Base-by-base conservation (phyloP, 1,140 invertebrate genomes). In the Drosophila simulans region DNA sequence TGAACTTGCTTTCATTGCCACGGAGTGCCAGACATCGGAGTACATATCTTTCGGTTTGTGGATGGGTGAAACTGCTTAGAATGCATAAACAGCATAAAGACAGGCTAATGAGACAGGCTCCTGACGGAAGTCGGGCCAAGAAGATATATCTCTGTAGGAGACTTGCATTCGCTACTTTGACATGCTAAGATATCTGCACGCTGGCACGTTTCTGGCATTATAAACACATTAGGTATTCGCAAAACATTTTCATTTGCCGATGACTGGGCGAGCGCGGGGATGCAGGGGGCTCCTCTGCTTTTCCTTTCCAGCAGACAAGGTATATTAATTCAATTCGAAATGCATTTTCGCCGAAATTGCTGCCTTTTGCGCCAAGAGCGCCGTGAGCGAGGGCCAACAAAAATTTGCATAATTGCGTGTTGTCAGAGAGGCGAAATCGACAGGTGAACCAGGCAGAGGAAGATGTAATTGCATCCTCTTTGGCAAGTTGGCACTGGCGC, bases 321-420 rank as follows among this genome's bases (percentile, higher is more conserved):
- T 54, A 75, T 77, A 88, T 88, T 85, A 85, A 85, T 88, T 82
- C 78, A 86, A 85, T 88, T 88, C 53, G 81, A 52, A 58, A 73
- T 85, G 80, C 74, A 88, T 75, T 85, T 85, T 85, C 78, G 65
- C 52, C 55, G 34, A 85, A 85, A 85, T 85, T 86, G 81, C 77
- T 70, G 65, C 42, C 68, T 70, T 70, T 70, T 70, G 8, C 31
- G 2, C 40, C 64, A 5, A 15, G 48, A 31, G 25, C 57, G 37
- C 25, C 42, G 53, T 57, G 59, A 60, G 59, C 59, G 64, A 54
- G 53, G 20, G 43, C 60, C 53, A 45, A 22, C 73, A 49, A 53
- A 79, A 65, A 85, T 81, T 77, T 85, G 68, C 77, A 77, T 80
- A 80, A 66, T 80, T 85, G 72, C 56, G 69, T 56, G 78, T 71